Evolutionary conservation across 2,113 vertebrate genomes (phyloP).

Genomic region (Junco hyemalis): DNA sequence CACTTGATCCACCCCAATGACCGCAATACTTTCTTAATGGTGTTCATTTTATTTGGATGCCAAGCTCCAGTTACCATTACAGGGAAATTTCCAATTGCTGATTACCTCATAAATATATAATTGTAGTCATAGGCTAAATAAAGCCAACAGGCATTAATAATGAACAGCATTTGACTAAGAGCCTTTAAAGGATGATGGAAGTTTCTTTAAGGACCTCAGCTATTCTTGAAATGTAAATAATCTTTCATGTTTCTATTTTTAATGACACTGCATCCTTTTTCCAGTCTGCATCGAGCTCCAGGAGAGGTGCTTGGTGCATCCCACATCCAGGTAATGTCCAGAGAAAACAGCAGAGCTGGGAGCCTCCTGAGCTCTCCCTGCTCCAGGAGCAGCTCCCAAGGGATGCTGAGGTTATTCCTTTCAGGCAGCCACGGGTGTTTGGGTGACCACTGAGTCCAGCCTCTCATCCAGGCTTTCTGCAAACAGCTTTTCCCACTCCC

Average conservation of each 20-base stretch:
- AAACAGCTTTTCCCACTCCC: neutral
- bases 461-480: neutral
- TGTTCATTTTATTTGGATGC: constrained; percentile 75
- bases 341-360: neutral
- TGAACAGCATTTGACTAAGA: constrained; percentile 64
- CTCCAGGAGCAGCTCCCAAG: neutral
- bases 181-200: constrained; percentile 57
- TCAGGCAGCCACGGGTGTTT: rapidly evolving
- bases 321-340: neutral
- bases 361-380: rapidly evolving
- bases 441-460: neutral
- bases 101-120: constrained; percentile 85
- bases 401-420: neutral
- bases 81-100: constrained; percentile 82
- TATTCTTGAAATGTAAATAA: constrained; percentile 73
- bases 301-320: neutral
- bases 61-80: constrained; percentile 85
- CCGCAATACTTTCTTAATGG: constrained; percentile 78
- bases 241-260: constrained; percentile 70
- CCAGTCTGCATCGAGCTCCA: neutral
- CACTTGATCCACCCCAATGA: constrained; percentile 83
- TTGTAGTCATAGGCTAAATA: constrained; percentile 80
- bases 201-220: constrained; percentile 55
- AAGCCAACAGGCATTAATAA: constrained; percentile 78
- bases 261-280: constrained; percentile 53